Conservation (phyloP, 2,797 vertebrate species). For the Botia kubotai region DNA sequence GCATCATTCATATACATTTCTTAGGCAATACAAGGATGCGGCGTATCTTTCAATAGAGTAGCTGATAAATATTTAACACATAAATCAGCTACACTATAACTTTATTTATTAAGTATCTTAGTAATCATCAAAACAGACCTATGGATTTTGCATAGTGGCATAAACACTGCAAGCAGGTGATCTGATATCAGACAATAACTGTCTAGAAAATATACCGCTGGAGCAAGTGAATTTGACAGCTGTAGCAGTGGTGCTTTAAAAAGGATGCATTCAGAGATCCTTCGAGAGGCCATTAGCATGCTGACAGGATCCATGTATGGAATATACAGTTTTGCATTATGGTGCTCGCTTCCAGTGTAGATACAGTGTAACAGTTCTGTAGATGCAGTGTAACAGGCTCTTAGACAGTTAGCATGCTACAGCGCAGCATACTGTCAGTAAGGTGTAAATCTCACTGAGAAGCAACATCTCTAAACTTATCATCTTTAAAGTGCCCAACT, state of each 20-base stretch:
- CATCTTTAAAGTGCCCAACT: too few relatives aligned
- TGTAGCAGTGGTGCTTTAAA: constrained; percentile 2
- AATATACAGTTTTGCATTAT: neutral
- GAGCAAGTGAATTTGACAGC: neutral
- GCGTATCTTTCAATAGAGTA: too few relatives aligned
- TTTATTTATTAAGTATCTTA: too few relatives aligned
- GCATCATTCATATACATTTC: too few relatives aligned
- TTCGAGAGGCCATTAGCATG: neutral
- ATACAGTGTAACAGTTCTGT: neutral
- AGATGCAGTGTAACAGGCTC: too few relatives aligned
- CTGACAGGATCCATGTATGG: neutral
- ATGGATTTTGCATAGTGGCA: neutral
- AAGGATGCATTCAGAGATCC: neutral
- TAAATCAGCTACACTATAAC: too few relatives aligned
- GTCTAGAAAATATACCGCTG: neutral
- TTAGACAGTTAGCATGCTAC: neutral
- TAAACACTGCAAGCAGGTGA: neutral
- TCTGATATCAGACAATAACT: neutral
- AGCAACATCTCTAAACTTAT: too few relatives aligned
- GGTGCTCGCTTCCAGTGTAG: neutral
- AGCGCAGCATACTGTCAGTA: too few relatives aligned
- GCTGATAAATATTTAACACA: too few relatives aligned
- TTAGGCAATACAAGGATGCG: too few relatives aligned
- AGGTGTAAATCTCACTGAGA: too few relatives aligned
- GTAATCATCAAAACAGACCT: neutral